Conservation (phyloP, 2,888 invertebrate genomes). For the Labia minor region DNA sequence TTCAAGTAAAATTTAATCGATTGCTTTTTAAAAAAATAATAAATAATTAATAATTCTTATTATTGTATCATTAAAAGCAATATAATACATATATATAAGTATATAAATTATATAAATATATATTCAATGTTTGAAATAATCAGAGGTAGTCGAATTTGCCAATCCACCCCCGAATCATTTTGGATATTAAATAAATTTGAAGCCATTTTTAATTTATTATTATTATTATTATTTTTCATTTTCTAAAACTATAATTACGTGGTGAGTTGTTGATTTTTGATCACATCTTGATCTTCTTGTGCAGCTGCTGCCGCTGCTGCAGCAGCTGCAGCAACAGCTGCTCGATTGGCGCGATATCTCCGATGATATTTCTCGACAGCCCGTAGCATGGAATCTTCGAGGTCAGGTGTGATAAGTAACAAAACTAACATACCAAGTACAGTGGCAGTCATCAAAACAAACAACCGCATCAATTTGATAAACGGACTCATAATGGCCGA, state of each 20-base stretch:
- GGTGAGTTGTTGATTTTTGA: neutral
- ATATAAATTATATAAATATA: too few species aligned
- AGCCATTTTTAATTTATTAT: too few species aligned
- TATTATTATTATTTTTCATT: too few species aligned
- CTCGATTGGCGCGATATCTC: neutral
- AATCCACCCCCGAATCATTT: too few species aligned
- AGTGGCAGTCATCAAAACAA: constrained; percentile 28
- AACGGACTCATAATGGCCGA: constrained; percentile 28
- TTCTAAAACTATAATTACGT: neutral
- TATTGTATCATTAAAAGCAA: too few species aligned
- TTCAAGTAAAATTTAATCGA: too few species aligned
- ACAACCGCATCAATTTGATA: constrained; percentile 29
- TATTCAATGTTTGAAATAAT: too few species aligned
- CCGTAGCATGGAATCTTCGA: constrained; percentile 28
- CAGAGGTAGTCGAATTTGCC: too few species aligned
- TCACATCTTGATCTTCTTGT: constrained; percentile 14
- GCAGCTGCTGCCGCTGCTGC: constrained; percentile 18
- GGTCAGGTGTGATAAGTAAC: constrained; percentile 28
- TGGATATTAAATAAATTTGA: too few species aligned
- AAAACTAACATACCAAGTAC: constrained; percentile 28
- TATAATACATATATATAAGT: too few species aligned
- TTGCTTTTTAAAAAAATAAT: too few species aligned
- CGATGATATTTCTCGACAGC: constrained; percentile 27
- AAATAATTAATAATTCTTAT: too few species aligned
- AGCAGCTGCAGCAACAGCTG: neutral